Evolutionary conservation across 2,797 vertebrate species (phyloP).

Genomic region (Nasua narica): DNA sequence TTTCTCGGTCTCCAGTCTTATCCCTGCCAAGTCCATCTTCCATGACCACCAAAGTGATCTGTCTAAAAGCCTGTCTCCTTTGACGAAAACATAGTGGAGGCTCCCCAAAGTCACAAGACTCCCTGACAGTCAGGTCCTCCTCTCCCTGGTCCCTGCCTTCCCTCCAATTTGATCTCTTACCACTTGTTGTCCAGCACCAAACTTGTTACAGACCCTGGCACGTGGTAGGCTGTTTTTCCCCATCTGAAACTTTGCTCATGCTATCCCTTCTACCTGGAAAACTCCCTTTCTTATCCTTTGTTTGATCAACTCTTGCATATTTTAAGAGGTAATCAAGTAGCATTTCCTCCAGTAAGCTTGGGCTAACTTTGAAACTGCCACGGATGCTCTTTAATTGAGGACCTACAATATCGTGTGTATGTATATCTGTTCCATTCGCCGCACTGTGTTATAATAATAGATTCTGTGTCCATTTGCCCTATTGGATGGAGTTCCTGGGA

Average conservation of each 20-base stretch:
- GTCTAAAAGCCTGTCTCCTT: background rate
- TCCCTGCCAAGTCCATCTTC: background rate
- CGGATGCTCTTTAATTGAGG: background rate
- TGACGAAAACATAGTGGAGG: background rate
- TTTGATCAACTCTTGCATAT: background rate
- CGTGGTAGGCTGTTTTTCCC: background rate
- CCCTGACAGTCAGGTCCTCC: background rate
- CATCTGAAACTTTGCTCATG: background rate
- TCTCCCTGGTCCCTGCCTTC: background rate
- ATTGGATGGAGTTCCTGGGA: background rate
- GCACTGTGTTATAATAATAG: background rate
- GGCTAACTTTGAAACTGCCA: background rate
- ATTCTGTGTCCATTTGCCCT: background rate
- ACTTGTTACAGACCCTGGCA: background rate
- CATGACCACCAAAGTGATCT: background rate
- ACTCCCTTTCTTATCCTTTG: background rate
- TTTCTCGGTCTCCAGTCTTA: background rate
- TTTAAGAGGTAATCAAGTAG: background rate
- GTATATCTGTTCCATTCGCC: background rate
- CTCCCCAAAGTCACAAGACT: background rate
- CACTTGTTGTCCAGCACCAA: background rate
- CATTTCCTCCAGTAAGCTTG: background rate
- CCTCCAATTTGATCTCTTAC: background rate
- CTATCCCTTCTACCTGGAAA: background rate
- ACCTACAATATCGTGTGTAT: background rate